phyloP scores from a whole-genome alignment of 2,113 vertebrate species.

The Otocyon megalotis region DNA sequence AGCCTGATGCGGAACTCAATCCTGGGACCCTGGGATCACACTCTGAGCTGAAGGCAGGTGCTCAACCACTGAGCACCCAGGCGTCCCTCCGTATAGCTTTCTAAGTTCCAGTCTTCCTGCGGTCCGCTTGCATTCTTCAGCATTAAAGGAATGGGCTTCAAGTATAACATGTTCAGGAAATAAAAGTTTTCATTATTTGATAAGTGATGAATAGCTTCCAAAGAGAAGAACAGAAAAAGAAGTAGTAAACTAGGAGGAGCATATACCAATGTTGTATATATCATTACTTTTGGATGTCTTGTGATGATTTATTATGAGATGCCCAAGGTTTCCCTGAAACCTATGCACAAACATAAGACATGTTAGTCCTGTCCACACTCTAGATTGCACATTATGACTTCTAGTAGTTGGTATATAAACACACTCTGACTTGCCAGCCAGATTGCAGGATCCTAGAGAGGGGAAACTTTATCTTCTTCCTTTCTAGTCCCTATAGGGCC shows the following conservation, averaged over 20 bases:
- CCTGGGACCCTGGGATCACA: too few relatives aligned
- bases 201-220: neutral
- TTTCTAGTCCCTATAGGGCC: neutral
- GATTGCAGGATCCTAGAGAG: neutral
- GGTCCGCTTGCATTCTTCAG: neutral
- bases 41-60: too few relatives aligned
- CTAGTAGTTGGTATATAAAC: neutral
- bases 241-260: neutral
- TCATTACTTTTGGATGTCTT: neutral
- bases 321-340: neutral
- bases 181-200: neutral
- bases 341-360: neutral
- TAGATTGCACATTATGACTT: neutral
- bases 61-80: too few relatives aligned
- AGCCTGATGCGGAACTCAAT: too few relatives aligned
- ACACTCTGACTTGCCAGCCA: neutral
- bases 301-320: neutral
- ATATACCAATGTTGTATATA: neutral
- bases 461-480: neutral
- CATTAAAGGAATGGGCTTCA: neutral
- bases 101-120: neutral
- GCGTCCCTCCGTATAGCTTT: neutral
- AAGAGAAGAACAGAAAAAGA: neutral
- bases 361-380: neutral
- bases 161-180: neutral